Evolutionary conservation across 2,113 vertebrate genomes (phyloP).

Genomic region (Pithys albifrons): DNA sequence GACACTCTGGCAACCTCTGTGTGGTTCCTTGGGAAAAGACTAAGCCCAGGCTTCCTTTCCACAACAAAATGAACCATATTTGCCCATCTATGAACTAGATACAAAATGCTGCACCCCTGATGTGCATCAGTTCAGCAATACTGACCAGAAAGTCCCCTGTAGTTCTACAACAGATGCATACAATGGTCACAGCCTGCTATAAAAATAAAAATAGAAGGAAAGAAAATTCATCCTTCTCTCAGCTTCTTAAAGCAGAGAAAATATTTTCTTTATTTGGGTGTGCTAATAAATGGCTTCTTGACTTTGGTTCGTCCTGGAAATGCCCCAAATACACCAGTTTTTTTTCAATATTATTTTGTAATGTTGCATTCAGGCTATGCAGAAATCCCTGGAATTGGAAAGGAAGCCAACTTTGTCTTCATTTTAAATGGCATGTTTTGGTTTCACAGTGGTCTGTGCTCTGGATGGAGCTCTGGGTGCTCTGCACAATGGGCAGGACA

Average conservation of each 20-base stretch:
- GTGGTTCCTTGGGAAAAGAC: neutral
- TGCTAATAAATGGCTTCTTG: neutral
- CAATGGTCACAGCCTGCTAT: neutral
- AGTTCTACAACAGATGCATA: neutral
- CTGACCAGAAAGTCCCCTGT: neutral
- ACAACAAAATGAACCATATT: neutral
- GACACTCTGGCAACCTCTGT: neutral
- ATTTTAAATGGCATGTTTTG: neutral
- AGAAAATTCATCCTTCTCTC: neutral
- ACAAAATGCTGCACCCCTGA: neutral
- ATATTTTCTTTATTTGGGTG: neutral
- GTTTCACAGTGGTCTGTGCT: neutral
- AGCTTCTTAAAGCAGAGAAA: neutral
- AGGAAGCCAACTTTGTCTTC: neutral
- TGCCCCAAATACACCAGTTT: neutral
- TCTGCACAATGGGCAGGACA: neutral
- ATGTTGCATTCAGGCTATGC: neutral
- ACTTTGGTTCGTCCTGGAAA: neutral
- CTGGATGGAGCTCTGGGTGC: neutral
- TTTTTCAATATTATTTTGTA: neutral
- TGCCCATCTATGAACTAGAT: neutral
- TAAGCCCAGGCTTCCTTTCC: neutral
- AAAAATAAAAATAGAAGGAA: neutral
- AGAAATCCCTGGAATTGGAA: neutral
- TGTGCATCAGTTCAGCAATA: neutral